A percentile compares a stretch with the other conserved stretches of the same genome.
These are phyloP conservation scores for Scytalopus superciliaris DNA, from an alignment of 2,113 vertebrate genomes.

Conservation along the genomic window DNA sequence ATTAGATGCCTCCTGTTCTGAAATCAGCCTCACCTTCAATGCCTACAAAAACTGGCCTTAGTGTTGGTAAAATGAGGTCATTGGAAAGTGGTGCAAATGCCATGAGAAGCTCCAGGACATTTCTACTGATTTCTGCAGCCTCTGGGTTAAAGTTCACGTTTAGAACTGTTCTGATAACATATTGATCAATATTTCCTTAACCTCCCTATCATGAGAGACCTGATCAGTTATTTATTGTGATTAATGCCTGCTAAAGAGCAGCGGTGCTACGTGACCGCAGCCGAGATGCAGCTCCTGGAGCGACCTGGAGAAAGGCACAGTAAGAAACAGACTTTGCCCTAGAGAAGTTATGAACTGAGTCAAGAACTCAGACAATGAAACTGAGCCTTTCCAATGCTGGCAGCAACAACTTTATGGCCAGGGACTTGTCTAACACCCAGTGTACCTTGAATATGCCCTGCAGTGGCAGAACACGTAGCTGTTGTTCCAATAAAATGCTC, in stretches of 20 bases:
- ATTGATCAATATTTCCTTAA: not conserved
- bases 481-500: not conserved
- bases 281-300: not conserved
- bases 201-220: not conserved
- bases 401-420: not conserved
- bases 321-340: constrained; percentile 27
- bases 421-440: not conserved
- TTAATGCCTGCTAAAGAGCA: not conserved
- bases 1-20: not conserved
- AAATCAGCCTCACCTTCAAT: not conserved
- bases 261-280: constrained; percentile 36
- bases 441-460: not conserved
- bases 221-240: not conserved
- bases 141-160: not conserved
- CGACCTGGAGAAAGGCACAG: not conserved
- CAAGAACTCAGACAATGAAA: not conserved
- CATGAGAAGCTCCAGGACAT: not conserved
- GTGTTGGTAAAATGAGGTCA: not conserved
- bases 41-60: not conserved
- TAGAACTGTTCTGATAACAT: not conserved
- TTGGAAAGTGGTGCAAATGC: not conserved
- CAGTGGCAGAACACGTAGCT: not conserved
- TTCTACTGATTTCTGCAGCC: not conserved
- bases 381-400: not conserved
- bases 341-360: not conserved